Conservation (phyloP, 2,797 vertebrate species). For the Leptodactylus fallax region DNA sequence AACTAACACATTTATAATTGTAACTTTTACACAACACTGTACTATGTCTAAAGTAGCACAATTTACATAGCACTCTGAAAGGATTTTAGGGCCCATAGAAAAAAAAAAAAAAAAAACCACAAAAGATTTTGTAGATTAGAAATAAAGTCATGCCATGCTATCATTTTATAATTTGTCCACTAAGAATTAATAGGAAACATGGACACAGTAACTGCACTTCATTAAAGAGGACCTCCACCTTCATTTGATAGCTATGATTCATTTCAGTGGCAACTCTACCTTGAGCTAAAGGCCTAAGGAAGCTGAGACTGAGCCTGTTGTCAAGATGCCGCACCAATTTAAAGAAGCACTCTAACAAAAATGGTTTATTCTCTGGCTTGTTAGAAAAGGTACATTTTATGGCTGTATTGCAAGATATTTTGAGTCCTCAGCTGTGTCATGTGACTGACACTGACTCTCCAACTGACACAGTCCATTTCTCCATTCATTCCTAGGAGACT, state of each 20-base stretch:
- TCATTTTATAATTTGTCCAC: not conserved
- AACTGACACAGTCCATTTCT: no score
- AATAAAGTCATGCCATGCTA: not conserved
- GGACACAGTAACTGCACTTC: not conserved
- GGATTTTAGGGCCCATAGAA: not conserved
- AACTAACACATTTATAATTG: conserved; percentile 16
- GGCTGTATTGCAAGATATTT: no score
- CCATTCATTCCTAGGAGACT: no score
- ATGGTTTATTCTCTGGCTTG: no score
- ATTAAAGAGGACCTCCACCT: not conserved
- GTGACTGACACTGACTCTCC: no score
- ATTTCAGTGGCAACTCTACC: no score
- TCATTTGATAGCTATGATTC: not conserved
- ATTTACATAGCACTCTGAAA: not conserved
- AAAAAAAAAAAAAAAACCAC: not conserved
- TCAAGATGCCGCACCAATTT: no score
- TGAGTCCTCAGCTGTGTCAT: no score
- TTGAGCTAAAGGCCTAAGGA: no score
- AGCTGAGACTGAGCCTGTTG: no score
- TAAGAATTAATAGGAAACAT: not conserved
- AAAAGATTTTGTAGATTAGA: not conserved
- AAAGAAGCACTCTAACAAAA: no score
- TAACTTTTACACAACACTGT: not conserved
- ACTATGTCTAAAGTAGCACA: conserved; percentile 1
- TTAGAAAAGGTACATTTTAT: no score